phyloP scores from a whole-genome alignment of 2,797 vertebrate species.

The Sternotherus odoratus region DNA sequence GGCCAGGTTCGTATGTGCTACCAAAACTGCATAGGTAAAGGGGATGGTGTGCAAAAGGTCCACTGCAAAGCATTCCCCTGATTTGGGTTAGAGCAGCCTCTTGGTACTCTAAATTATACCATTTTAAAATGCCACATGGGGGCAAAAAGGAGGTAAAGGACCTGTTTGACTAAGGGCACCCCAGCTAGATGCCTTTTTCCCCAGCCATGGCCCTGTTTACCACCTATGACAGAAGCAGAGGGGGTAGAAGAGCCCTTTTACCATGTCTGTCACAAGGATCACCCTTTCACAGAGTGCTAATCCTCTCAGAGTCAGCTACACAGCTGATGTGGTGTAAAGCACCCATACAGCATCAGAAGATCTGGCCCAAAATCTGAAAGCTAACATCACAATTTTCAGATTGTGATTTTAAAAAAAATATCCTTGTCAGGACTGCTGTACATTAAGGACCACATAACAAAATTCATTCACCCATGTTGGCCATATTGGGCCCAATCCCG shows the following conservation, averaged over 20 bases:
- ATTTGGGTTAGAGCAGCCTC: conserved; percentile 8
- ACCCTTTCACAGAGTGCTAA: background rate
- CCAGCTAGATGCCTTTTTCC: background rate
- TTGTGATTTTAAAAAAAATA: background rate
- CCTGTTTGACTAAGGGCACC: background rate
- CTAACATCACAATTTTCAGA: background rate
- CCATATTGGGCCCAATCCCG: background rate
- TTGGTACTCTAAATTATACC: conserved; percentile 23
- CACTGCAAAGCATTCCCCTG: background rate
- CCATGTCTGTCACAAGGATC: background rate
- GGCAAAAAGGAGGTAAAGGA: conserved; percentile 36
- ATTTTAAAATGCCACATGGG: background rate
- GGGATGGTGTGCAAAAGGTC: conserved; percentile 17
- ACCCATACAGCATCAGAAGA: background rate
- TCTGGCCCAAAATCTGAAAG: background rate
- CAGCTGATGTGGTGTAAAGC: background rate
- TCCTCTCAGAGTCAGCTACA: background rate
- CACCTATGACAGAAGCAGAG: background rate
- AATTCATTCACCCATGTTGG: conserved; percentile 49
- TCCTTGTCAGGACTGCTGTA: conserved; percentile 4
- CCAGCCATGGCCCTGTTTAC: background rate
- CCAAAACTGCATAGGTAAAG: conserved; percentile 27
- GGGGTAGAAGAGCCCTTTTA: background rate
- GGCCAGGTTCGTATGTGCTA: conserved; percentile 21
- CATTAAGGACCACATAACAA: conserved; percentile 32